phyloP scores from a whole-genome alignment of 2,797 vertebrate genomes.

The Florisuga fusca region DNA sequence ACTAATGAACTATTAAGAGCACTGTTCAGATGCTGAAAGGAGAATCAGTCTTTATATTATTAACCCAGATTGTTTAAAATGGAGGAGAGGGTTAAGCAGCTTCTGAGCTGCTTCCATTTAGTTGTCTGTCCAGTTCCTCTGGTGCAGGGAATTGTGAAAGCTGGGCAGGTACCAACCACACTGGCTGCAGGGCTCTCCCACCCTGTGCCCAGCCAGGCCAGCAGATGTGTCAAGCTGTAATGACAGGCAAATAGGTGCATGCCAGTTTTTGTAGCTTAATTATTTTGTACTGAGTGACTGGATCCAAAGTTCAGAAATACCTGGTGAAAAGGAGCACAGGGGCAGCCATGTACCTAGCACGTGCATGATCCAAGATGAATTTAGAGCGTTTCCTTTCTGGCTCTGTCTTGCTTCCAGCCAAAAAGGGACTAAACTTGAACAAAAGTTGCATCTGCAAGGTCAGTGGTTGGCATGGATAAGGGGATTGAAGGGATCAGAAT shows the following conservation, averaged over 20 bases:
- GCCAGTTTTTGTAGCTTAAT: not conserved
- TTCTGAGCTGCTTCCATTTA: accelerated
- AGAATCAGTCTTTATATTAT: not conserved
- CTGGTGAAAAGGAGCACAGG: accelerated
- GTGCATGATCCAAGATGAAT: not conserved
- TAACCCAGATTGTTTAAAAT: not conserved
- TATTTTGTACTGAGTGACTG: not conserved
- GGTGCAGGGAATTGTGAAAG: conserved; percentile 42
- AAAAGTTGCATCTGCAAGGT: conserved; percentile 62
- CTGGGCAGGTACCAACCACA: not conserved
- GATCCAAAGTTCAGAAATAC: not conserved
- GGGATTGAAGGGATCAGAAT: conserved; percentile 67
- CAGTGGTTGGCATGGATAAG: conserved; percentile 65
- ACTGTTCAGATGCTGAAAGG: not conserved
- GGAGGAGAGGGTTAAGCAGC: conserved; percentile 23
- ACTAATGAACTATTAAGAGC: not conserved
- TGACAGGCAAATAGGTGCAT: not conserved
- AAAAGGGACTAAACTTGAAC: conserved; percentile 46
- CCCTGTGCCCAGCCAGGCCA: not conserved
- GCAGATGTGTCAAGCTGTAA: not conserved
- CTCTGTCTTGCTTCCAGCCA: conserved; percentile 42
- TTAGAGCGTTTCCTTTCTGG: not conserved
- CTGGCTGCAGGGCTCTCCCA: not conserved
- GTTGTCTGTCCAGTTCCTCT: conserved; percentile 36
- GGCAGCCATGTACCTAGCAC: not conserved